Base-by-base conservation (phyloP, 2,113 vertebrate species). In the Trogon melanurus region DNA sequence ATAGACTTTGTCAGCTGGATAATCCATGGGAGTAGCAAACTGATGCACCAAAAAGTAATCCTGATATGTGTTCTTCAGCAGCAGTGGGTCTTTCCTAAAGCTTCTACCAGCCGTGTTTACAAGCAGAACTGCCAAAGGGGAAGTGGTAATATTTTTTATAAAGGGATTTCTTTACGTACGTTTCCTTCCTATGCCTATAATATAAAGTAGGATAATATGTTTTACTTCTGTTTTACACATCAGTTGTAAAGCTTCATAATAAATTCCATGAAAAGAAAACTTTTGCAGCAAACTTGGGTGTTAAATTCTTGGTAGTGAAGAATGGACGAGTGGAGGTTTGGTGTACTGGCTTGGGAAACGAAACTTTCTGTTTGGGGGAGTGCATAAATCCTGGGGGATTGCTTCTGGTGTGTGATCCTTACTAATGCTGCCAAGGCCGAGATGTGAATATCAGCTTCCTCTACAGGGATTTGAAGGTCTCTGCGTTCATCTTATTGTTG, bases 361-460 rank as follows among this genome's bases (percentile, higher is more conserved):
- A 70, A 72, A 41, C 8, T 88, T 89, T 93, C 60, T 79, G n/a
- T 65, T 62, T 11, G 6, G 15, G 56, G 17, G 19, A 93, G 58
- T 67, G n/a, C 85, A 76, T 91, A 96, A 97, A 84, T 84, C 45
- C 26, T 89, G 80, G 90, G 69, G 96, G 91, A 93, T 41, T 66
- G 36, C 79, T 94, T 78, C 67, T 95, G 88, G n/a, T 61, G 8
- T 53, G 25, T 22, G 41, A 79, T 85, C 32, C 76, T 78, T 54
- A 22, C 17, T 76, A 75, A 67, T n/a, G 13, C 36, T 94, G 91
- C 93, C 80, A 81, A 89, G 51, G 56, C 47, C 92, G 93, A 94
- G 74, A 38, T 82, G 41, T 93, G 79, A 95, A 88, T 69, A 54
- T 20, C 61, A 89, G 22, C 56, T 64, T 93, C 70, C 41, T n/a